Base-by-base conservation (phyloP, 1,140 invertebrate genomes). In the Zaprionus gabonicus region DNA sequence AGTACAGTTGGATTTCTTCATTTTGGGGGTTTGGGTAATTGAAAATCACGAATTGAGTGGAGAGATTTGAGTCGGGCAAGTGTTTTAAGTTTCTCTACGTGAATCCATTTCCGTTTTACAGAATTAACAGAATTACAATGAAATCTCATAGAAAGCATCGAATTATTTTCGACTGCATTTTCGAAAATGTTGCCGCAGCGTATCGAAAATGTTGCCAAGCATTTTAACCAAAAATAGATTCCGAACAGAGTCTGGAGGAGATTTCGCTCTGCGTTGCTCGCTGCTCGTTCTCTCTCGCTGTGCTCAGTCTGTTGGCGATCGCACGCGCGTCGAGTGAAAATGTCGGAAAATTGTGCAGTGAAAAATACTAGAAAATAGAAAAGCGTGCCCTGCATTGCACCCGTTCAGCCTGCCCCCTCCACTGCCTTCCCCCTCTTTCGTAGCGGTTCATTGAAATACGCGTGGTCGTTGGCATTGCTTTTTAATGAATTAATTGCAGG, bases 401-500 rank as follows among this genome's bases (percentile, higher is more conserved):
- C 60, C 55, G 28, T 17, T 23, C 25, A n/a, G 15, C 28, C n/a
- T 34, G 36, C 36, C 49, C 55, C 27, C 5, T 20, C 20, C 20
- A 20, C 13, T 9, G 1, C 0, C 7, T 9, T 10, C 4, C 55
- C 28, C 3, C 1, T 9, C 28, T 9, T 7, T 60, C 75, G 70
- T 38, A 65, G 27, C 66, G 76, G 53, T 77, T 76, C 71, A 77
- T 69, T 71, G 78, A 81, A 81, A 69, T 71, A 72, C 76, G 76
- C 76, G 63, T 77, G 75, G 75, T 77, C 75, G 75, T 73, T 77
- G 71, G 58, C 67, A 81, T 76, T 81, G 79, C 76, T 70, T 71
- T 81, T 84, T 85, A 90, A 90, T 90, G 82, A 80, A 85, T 90
- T 90, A 90, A 90, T 90, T 90, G 85, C 71, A 59, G 63, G 68